Conservation (phyloP, 2,888 invertebrate genomes). For the Laspeyria flexula region DNA sequence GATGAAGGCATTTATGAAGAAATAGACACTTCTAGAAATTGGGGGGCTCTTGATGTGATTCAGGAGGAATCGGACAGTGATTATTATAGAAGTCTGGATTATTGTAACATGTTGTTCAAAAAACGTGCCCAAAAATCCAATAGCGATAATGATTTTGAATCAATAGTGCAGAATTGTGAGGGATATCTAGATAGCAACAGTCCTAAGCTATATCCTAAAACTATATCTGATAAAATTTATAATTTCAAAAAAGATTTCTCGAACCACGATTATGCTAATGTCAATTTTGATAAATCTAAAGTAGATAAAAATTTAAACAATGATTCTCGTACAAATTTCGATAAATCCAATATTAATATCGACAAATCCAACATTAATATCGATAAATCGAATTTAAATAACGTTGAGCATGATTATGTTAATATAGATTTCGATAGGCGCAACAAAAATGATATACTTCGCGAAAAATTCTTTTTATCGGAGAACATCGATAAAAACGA, state of each 20-base stretch:
- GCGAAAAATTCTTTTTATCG: conserved; percentile 69
- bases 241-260: conserved; percentile 79
- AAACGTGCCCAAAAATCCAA: conserved; percentile 31
- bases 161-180: conserved; percentile 65
- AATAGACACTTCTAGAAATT: conserved; percentile 64
- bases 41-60: conserved; percentile 72
- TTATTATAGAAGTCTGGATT: conserved; percentile 78
- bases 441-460: conserved; percentile 70
- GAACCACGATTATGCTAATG: conserved; percentile 73
- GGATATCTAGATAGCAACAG: conserved; percentile 47
- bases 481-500: conserved; percentile 67
- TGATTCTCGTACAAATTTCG: conserved; percentile 4
- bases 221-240: conserved; percentile 71
- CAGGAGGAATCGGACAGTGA: conserved; percentile 82
- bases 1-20: conserved; percentile 77
- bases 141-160: conserved; percentile 42
- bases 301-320: conserved; percentile 18
- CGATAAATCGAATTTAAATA: conserved; percentile 20
- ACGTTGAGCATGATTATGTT: conserved; percentile 37
- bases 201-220: conserved; percentile 69
- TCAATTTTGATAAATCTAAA: conserved; percentile 54
- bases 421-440: conserved; percentile 55
- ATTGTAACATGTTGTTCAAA: conserved; percentile 65
- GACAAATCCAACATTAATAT: conserved; percentile 29
- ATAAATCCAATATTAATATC: conserved; percentile 19